Conservation (phyloP, 1,140 invertebrate genomes). For the Campoletis sonorensis region DNA sequence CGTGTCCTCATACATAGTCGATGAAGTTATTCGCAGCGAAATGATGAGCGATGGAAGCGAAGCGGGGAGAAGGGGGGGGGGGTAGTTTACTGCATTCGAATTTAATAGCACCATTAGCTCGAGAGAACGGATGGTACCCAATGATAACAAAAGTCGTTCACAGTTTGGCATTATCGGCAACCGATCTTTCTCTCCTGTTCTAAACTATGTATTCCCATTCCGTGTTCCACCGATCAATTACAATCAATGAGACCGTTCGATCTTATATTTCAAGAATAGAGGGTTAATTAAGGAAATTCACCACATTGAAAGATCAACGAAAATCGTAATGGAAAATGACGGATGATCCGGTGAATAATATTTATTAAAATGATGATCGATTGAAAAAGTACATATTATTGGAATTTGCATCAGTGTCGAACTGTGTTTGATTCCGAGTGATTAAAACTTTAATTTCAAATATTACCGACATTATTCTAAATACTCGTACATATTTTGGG, state of each 20-base stretch:
- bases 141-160: conserved; percentile 44
- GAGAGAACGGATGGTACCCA: conserved; percentile 44
- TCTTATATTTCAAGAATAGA: too few species aligned
- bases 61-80: conserved; percentile 30
- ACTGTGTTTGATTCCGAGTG: too few species aligned
- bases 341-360: too few species aligned
- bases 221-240: conserved; percentile 36
- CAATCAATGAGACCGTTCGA: background rate
- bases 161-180: conserved; percentile 45
- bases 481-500: too few species aligned
- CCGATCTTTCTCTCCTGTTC: background rate
- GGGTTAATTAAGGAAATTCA: too few species aligned
- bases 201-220: background rate
- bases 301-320: too few species aligned
- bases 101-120: conserved; percentile 52
- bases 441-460: too few species aligned
- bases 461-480: too few species aligned
- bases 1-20: conserved; percentile 54
- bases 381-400: too few species aligned
- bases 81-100: conserved; percentile 40
- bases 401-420: too few species aligned
- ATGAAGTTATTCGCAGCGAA: conserved; percentile 51
- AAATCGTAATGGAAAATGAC: too few species aligned
- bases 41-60: conserved; percentile 44
- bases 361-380: too few species aligned